phyloP scores from a whole-genome alignment of 2,888 invertebrate species.

The Poecilobothrus nobilitatus region DNA sequence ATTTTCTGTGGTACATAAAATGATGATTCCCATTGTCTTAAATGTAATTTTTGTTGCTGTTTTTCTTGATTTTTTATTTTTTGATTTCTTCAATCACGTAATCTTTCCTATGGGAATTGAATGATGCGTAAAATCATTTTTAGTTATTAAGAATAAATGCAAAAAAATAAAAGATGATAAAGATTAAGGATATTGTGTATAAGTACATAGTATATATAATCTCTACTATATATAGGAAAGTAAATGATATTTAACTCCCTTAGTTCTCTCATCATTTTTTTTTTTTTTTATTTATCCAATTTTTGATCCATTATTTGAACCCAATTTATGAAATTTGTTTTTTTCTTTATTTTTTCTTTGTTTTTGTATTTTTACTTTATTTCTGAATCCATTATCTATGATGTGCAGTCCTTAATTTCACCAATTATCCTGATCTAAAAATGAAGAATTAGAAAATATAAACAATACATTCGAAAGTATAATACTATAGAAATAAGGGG shows the following conservation, averaged over 20 bases:
- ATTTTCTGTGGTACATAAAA: background rate
- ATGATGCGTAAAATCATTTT: conserved; percentile 10
- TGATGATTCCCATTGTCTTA: no score
- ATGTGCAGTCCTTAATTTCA: conserved; percentile 9
- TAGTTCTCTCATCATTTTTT: no score
- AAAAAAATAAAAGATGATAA: background rate
- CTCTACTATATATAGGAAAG: background rate
- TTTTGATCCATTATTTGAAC: background rate
- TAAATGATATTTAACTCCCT: background rate
- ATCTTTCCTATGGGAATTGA: conserved; percentile 7
- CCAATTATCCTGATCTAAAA: background rate
- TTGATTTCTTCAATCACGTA: conserved; percentile 5
- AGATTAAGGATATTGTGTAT: background rate
- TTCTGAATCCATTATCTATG: conserved; percentile 7
- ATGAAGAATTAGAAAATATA: background rate
- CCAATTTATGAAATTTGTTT: background rate
- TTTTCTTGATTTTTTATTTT: background rate
- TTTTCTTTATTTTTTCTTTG: background rate
- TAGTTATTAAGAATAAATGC: conserved; percentile 9
- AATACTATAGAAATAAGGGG: no score
- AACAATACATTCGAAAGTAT: no score
- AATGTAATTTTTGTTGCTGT: no score
- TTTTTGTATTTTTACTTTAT: background rate
- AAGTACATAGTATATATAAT: background rate
- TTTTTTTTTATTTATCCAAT: background rate